Percentiles rank a stretch among this genome's conserved stretches.
Evolutionary conservation across 2,113 vertebrate genomes (phyloP).

Genomic region (Charina bottae): DNA sequence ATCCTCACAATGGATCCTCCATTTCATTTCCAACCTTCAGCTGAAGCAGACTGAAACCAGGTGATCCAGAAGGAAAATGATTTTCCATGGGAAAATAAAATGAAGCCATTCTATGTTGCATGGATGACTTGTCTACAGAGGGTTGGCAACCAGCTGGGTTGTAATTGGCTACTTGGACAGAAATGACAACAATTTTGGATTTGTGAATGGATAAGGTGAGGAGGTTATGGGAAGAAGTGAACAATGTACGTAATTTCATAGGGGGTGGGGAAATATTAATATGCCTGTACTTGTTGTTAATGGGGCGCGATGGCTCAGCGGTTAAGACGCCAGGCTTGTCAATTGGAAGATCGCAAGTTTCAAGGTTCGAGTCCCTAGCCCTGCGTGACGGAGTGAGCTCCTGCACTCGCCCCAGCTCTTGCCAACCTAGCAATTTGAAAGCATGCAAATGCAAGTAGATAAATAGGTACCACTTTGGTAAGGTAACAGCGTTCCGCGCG

Average conservation of each 20-base stretch:
- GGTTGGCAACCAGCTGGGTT: background rate
- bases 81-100: background rate
- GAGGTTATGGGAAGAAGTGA: background rate
- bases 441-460: too few species aligned
- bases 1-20: background rate
- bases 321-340: too few species aligned
- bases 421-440: too few species aligned
- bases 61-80: background rate
- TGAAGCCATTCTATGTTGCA: background rate
- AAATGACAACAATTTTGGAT: background rate
- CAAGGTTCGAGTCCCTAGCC: too few species aligned
- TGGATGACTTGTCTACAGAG: background rate
- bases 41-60: background rate
- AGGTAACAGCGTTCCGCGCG: too few species aligned
- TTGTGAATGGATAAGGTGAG: background rate
- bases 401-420: too few species aligned
- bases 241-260: background rate
- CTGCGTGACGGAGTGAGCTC: too few species aligned
- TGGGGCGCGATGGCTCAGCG: too few species aligned
- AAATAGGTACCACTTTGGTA: too few species aligned
- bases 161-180: background rate
- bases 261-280: background rate
- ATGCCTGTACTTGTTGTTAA: background rate
- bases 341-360: too few species aligned
- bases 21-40: background rate